These are phyloP conservation scores for Fulmarus glacialis DNA, from an alignment of 2,113 vertebrate species.

Conservation along the genomic window DNA sequence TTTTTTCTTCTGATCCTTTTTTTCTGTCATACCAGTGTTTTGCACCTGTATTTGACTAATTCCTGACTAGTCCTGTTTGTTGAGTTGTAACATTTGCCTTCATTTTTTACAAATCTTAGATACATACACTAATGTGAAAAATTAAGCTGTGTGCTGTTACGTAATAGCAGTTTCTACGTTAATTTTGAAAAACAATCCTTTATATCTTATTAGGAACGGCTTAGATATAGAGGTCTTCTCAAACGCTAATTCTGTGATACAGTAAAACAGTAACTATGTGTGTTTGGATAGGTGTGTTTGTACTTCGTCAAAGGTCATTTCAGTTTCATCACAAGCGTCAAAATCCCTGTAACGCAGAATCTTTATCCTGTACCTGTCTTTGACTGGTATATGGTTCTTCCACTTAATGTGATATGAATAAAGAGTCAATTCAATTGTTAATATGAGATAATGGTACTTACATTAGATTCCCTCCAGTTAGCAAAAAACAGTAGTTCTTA, in stretches of 20 bases:
- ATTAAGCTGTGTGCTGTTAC: not conserved
- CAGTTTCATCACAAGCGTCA: not conserved
- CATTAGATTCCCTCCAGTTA: not conserved
- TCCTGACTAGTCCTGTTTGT: not conserved
- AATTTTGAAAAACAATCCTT: not conserved
- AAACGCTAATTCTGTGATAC: not conserved
- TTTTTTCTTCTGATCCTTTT: not conserved
- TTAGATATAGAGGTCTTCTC: not conserved
- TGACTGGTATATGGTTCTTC: not conserved
- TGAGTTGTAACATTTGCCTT: not conserved
- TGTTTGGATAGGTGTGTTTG: constrained; percentile 11
- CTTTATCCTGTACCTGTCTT: not conserved
- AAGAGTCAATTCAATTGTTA: constrained; percentile 25
- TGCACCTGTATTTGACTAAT: not conserved
- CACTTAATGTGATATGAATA: constrained; percentile 30
- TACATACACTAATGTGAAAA: not conserved
- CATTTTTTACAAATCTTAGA: not conserved
- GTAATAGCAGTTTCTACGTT: not conserved
- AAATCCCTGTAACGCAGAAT: not conserved
- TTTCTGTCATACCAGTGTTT: not conserved
- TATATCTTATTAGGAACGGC: not conserved
- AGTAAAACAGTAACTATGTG: not conserved
- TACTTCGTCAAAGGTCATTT: not conserved
- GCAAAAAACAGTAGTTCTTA: not conserved
- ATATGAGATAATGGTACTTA: constrained; percentile 15